phyloP scores from a whole-genome alignment of 1,140 invertebrate genomes.

The Drosophila pseudoananassae region DNA sequence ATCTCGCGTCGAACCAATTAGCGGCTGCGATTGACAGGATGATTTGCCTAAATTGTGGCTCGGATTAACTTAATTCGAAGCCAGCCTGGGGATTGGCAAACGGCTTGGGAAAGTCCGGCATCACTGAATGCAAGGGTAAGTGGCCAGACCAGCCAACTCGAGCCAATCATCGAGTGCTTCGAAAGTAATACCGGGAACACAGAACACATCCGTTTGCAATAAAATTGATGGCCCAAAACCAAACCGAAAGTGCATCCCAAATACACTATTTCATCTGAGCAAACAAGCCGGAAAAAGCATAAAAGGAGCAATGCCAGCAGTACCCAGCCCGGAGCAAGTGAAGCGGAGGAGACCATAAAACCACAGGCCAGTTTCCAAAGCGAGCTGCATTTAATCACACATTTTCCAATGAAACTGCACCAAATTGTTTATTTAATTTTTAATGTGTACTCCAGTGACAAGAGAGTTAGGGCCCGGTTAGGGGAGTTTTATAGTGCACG shows the following conservation, averaged over 20 bases:
- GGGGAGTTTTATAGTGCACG: constrained; percentile 38
- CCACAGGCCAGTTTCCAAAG: constrained; percentile 25
- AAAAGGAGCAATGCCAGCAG: constrained; percentile 13
- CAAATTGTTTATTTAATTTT: constrained; percentile 83
- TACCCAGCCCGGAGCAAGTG: background rate
- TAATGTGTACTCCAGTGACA: constrained; percentile 58
- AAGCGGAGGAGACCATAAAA: constrained; percentile 42
- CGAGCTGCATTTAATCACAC: constrained; percentile 76
- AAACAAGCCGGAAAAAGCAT: constrained; percentile 15
- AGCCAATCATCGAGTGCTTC: background rate
- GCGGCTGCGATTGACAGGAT: constrained; percentile 60
- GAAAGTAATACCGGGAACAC: constrained; percentile 37
- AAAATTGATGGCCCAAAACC: constrained; percentile 78
- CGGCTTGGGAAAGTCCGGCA: constrained; percentile 50
- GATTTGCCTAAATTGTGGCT: constrained; percentile 58
- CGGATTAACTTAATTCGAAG: constrained; percentile 37
- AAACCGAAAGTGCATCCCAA: constrained; percentile 61
- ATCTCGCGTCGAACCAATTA: constrained; percentile 43
- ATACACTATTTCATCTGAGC: constrained; percentile 45
- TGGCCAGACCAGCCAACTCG: constrained; percentile 14
- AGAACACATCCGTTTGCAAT: constrained; percentile 76
- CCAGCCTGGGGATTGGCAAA: constrained; percentile 11
- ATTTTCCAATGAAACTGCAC: constrained; percentile 80
- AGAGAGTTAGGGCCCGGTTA: constrained; percentile 3
- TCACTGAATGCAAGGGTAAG: constrained; percentile 27